Evolutionary conservation across 2,113 vertebrate species (phyloP).

Genomic region (Gobio gobio): DNA sequence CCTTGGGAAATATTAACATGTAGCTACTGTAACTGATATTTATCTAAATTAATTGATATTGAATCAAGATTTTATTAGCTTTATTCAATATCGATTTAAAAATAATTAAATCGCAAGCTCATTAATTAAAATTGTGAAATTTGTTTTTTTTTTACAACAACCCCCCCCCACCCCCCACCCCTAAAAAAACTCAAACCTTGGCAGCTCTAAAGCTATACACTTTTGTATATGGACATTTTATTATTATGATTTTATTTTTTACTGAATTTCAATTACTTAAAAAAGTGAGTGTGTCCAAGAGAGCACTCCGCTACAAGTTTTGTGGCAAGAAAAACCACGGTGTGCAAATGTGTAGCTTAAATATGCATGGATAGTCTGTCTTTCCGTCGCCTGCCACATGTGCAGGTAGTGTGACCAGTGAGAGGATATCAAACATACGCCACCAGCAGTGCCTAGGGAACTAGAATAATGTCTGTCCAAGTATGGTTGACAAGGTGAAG

Average conservation of each 20-base stretch:
- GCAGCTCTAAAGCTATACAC: background rate
- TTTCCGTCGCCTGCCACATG: slow-evolving; percentile 40
- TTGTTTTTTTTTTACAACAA: too few relatives aligned
- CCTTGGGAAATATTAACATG: too few relatives aligned
- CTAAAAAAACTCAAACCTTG: too few relatives aligned
- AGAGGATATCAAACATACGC: slow-evolving; percentile 55
- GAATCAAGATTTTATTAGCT: too few relatives aligned
- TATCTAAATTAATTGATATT: too few relatives aligned
- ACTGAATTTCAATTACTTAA: background rate
- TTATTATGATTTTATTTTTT: background rate
- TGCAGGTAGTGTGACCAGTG: slow-evolving; percentile 52
- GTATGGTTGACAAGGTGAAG: slow-evolving; percentile 56
- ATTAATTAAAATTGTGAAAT: too few relatives aligned
- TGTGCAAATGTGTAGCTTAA: slow-evolving; percentile 44
- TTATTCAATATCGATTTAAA: too few relatives aligned
- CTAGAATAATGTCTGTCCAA: slow-evolving; percentile 52
- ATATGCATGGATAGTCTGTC: slow-evolving; percentile 49
- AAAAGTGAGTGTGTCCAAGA: background rate
- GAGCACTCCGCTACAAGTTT: slow-evolving; percentile 13
- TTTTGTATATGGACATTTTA: background rate
- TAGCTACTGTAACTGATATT: too few relatives aligned
- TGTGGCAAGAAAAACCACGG: background rate
- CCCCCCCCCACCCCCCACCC: too few relatives aligned
- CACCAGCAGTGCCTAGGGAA: slow-evolving; percentile 48
- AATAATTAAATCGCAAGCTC: too few relatives aligned